Evolutionary conservation across 2,113 vertebrate species (phyloP), one percentile per base, ranked within the genome.

Genomic region (Sinocyclocheilus rhinocerous): DNA sequence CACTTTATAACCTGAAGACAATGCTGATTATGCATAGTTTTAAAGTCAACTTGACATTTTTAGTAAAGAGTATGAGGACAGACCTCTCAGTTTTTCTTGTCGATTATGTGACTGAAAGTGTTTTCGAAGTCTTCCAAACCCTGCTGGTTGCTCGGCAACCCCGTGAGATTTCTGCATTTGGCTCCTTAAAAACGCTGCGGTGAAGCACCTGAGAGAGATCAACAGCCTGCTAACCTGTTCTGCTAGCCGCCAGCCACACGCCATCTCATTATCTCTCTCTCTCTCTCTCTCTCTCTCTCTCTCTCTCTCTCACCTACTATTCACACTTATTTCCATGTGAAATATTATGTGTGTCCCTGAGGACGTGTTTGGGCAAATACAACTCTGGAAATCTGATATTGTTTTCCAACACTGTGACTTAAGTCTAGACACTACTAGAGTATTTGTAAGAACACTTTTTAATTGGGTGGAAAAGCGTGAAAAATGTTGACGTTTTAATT

Each of bases 191-290:
- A 22, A 45, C 20, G 39, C 33, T n/a, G 11, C 9, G 1, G 63
- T 29, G 79, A 81, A 29, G 70, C 83, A 75, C 83, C 55, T 73
- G 70, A 84, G 57, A 84, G 80, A 82, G 52, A 82, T 82, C 79
- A 65, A 67, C 79, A 81, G 36, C 33, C 42, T 45, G 8, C 42
- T 10, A 11, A 11, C 9, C 42, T 10, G 2, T 9, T 82, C 63
- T 18, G 1, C 80, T 52, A 20, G 42, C 42, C 39, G 9, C n/a
- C 22, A 45, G 78, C 36, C 39, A 45, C 3, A 3, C n/a, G n/a
- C 57, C 1, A 3, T 24, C 78, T 81, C 78, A 63, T 63, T 81
- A 10, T 80, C 29, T 61, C 33, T 63, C 59, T 67, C 9, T 67
- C 48, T 50, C 48, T 50, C 48, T 50, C 6, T 39, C 6, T 39